Conservation (phyloP, 2,888 invertebrate species). For the Atethmia centrago region DNA sequence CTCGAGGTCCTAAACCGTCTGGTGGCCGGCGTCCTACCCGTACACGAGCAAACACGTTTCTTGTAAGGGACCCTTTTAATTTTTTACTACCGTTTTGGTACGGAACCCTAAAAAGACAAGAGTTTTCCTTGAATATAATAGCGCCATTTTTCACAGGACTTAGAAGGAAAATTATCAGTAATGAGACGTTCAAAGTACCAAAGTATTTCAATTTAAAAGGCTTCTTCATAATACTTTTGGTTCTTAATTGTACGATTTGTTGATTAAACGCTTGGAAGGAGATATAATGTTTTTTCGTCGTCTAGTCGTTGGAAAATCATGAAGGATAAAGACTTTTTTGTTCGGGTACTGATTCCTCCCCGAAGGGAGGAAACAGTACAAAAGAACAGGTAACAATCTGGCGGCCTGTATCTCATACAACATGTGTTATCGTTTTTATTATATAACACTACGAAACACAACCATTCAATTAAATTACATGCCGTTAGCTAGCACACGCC, state of each 20-base stretch:
- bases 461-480: too few species aligned
- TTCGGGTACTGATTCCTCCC: background rate
- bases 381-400: background rate
- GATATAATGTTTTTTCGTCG: slow-evolving; percentile 7
- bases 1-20: too few species aligned
- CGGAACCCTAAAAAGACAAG: slow-evolving; percentile 18
- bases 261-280: slow-evolving; percentile 38
- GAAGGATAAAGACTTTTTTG: slow-evolving; percentile 4
- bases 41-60: too few species aligned
- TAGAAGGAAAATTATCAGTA: slow-evolving; percentile 58
- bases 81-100: too few species aligned
- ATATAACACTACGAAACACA: too few species aligned
- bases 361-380: background rate
- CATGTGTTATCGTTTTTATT: too few species aligned
- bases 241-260: slow-evolving; percentile 56
- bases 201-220: slow-evolving; percentile 52
- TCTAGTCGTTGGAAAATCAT: background rate
- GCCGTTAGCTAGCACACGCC: too few species aligned
- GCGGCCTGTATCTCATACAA: background rate
- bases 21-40: too few species aligned
- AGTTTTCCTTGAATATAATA: slow-evolving; percentile 57
- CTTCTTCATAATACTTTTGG: slow-evolving; percentile 38
- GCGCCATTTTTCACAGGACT: slow-evolving; percentile 63
- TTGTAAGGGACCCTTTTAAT: too few species aligned
- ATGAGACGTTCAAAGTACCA: slow-evolving; percentile 53